These are phyloP conservation scores for Agrochola litura DNA, from an alignment of 2,888 invertebrate species.

Conservation along the genomic window DNA sequence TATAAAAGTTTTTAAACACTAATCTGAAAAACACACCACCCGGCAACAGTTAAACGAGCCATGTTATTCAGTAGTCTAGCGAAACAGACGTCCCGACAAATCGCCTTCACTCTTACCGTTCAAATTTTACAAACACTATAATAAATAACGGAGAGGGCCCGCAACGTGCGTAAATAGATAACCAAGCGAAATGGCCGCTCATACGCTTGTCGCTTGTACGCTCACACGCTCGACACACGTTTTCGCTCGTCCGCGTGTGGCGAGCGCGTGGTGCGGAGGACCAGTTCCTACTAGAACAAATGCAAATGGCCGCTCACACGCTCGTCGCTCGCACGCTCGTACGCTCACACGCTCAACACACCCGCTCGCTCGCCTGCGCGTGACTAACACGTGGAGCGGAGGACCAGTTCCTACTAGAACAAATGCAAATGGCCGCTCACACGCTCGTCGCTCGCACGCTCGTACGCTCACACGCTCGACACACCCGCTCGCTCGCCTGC, in stretches of 20 bases:
- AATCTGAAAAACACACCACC: background rate
- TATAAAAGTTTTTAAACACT: slow-evolving; percentile 12
- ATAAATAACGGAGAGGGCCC: slow-evolving; percentile 23
- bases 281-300: slow-evolving; percentile 14
- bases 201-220: background rate
- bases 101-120: slow-evolving; percentile 20
- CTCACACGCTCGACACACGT: background rate
- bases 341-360: too few species aligned
- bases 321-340: too few species aligned
- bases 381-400: too few species aligned
- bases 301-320: too few species aligned
- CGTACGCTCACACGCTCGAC: too few species aligned
- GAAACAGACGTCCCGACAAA: slow-evolving; percentile 24
- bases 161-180: slow-evolving; percentile 19
- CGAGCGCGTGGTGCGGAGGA: background rate
- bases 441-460: too few species aligned
- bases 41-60: slow-evolving; percentile 16
- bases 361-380: too few species aligned
- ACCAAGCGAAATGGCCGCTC: slow-evolving; percentile 2
- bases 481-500: too few species aligned
- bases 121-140: slow-evolving; percentile 41
- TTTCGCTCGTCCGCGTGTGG: background rate
- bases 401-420: too few species aligned
- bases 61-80: slow-evolving; percentile 7
- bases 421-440: too few species aligned